Evolutionary conservation across 2,888 invertebrate species (phyloP).

Genomic region (Schizaphis graminum): DNA sequence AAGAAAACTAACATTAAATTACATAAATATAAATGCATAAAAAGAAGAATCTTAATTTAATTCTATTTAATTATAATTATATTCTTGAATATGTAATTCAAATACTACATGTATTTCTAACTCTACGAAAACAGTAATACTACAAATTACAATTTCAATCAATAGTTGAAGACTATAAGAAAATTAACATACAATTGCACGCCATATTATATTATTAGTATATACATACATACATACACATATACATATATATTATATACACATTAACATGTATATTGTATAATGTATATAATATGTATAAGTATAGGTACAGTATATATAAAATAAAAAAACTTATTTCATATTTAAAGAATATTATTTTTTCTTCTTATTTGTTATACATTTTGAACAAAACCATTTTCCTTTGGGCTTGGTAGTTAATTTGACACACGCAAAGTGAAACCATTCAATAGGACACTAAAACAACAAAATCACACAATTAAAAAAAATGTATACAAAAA

Average conservation of each 20-base stretch:
- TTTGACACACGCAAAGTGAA: constrained; percentile 94
- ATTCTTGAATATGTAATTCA: neutral
- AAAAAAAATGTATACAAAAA: constrained; percentile 25
- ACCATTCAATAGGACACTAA: constrained; percentile 87
- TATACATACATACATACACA: too few relatives aligned
- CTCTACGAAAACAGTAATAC: constrained; percentile 16
- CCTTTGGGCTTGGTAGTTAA: constrained; percentile 93
- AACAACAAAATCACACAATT: constrained; percentile 64
- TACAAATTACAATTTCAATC: neutral
- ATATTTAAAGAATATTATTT: constrained; percentile 74
- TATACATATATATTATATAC: neutral
- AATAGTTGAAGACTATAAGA: neutral
- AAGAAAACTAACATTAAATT: neutral
- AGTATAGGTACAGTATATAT: too few relatives aligned
- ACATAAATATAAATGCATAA: neutral
- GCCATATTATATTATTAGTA: neutral
- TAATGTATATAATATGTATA: too few relatives aligned
- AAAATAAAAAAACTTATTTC: neutral
- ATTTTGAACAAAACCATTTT: constrained; percentile 90
- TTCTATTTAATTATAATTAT: neutral
- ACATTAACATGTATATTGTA: neutral
- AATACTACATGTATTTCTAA: neutral
- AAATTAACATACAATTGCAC: neutral
- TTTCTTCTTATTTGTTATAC: constrained; percentile 84
- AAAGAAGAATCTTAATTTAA: neutral